Evolutionary conservation across 2,113 vertebrate species (phyloP).

Genomic region (Pomatorhinus ruficollis): DNA sequence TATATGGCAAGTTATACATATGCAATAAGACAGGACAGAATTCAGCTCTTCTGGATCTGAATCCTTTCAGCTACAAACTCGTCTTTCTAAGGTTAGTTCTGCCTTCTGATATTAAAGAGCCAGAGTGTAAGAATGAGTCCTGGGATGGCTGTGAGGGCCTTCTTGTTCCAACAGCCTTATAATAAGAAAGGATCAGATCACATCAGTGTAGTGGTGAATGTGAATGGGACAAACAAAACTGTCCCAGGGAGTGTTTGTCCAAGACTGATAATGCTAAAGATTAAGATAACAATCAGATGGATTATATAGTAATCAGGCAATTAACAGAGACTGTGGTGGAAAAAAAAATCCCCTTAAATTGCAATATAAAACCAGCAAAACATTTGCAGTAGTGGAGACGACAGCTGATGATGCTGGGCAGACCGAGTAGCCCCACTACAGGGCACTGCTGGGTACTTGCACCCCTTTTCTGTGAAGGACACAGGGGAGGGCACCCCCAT

Average conservation of each 20-base stretch:
- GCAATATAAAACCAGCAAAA: background rate
- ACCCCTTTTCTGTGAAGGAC: background rate
- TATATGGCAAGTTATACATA: background rate
- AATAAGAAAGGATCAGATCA: background rate
- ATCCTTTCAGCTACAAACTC: background rate
- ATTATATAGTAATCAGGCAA: background rate
- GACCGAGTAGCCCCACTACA: background rate
- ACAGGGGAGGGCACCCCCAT: accelerated
- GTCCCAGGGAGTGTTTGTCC: background rate
- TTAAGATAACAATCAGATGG: background rate
- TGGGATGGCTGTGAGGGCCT: background rate
- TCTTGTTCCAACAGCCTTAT: background rate
- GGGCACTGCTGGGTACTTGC: background rate
- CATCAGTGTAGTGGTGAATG: background rate
- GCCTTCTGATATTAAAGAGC: background rate
- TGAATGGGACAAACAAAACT: background rate
- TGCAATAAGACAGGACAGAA: background rate
- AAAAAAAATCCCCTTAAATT: background rate
- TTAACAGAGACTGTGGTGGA: background rate
- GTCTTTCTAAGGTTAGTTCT: background rate
- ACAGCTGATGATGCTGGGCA: background rate
- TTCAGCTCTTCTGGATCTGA: background rate
- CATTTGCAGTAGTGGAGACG: background rate
- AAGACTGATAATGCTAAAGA: background rate
- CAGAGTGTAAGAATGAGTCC: background rate